Conservation (phyloP, 2,113 vertebrate genomes). For the Neotragus moschatus region DNA sequence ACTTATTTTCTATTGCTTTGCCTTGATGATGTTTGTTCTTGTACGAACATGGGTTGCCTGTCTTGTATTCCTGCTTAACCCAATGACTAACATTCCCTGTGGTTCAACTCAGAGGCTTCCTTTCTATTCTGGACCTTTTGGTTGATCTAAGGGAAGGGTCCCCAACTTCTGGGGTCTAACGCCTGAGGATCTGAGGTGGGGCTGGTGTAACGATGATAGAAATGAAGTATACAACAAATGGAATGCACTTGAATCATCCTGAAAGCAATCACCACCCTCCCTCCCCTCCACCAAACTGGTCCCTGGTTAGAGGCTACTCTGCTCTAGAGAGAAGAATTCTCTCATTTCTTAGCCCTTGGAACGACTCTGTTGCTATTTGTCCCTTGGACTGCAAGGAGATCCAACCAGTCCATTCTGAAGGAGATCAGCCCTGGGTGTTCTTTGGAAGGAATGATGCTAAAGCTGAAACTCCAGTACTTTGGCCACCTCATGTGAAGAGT, state of each 20-base stretch:
- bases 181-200: background rate
- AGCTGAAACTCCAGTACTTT: too few relatives aligned
- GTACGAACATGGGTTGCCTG: background rate
- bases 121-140: background rate
- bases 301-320: background rate
- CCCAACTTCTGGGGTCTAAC: background rate
- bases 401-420: too few relatives aligned
- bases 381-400: too few relatives aligned
- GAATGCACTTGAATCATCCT: background rate
- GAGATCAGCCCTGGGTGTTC: too few relatives aligned
- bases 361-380: too few relatives aligned
- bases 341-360: background rate
- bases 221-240: background rate
- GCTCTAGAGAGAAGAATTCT: background rate
- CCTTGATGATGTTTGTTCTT: background rate
- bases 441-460: too few relatives aligned
- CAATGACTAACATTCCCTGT: background rate
- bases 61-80: background rate
- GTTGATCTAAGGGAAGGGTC: background rate
- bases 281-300: background rate
- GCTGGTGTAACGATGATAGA: background rate
- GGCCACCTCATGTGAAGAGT: too few relatives aligned
- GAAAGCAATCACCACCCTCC: accelerated
- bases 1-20: background rate
- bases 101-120: background rate